These are phyloP conservation scores for Trypoxylon attenuatum DNA, from an alignment of 2,888 invertebrate genomes.

Conservation along the genomic window DNA sequence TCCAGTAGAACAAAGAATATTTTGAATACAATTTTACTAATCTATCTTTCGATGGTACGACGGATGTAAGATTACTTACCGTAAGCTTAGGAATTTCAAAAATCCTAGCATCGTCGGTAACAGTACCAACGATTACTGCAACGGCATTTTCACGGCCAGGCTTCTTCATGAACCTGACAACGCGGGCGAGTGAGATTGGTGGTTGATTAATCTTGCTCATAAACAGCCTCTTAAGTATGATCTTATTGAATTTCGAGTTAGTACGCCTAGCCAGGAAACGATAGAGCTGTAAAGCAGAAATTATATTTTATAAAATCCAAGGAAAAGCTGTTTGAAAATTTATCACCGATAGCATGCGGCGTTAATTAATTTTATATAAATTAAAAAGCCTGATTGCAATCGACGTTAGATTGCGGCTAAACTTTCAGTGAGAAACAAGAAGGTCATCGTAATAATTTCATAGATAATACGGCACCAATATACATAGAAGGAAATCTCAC, in stretches of 20 bases:
- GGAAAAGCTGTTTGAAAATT: too few species aligned
- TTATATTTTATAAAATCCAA: too few species aligned
- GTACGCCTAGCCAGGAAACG: constrained; percentile 97
- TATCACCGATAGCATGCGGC: too few species aligned
- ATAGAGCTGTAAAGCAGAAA: constrained; percentile 84
- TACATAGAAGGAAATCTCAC: neutral
- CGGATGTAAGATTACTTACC: constrained; percentile 72
- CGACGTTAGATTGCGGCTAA: too few species aligned
- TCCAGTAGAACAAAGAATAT: constrained; percentile 1
- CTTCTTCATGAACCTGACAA: constrained; percentile 91
- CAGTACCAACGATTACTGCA: constrained; percentile 95
- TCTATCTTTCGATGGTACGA: neutral
- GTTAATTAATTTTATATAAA: too few species aligned
- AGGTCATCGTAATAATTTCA: too few species aligned
- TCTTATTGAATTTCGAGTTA: constrained; percentile 96
- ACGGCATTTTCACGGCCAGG: constrained; percentile 90
- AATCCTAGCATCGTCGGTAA: constrained; percentile 96
- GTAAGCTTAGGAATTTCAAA: constrained; percentile 93
- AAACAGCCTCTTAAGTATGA: constrained; percentile 94
- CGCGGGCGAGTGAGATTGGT: constrained; percentile 92
- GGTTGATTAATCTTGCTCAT: constrained; percentile 98
- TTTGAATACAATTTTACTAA: too few species aligned
- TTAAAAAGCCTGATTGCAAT: too few species aligned
- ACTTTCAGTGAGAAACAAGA: too few species aligned
- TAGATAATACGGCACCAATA: neutral